phyloP scores from a whole-genome alignment of 2,113 vertebrate species.

The Phaethon lepturus region DNA sequence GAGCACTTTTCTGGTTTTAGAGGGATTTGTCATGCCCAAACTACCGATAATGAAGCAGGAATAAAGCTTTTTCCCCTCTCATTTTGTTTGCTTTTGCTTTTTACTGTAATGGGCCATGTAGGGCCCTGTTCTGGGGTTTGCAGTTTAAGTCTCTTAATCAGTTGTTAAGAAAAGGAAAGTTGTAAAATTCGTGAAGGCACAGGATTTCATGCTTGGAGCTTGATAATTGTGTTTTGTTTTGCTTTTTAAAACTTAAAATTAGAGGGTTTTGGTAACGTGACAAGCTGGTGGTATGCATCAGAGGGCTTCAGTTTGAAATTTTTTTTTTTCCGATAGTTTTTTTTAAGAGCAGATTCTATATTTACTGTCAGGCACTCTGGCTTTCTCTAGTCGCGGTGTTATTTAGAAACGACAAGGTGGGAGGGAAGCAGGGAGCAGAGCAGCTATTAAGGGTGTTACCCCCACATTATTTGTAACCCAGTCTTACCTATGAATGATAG shows the following conservation, averaged over 20 bases:
- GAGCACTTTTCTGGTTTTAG: not conserved
- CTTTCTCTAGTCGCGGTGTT: not conserved
- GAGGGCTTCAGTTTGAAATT: not conserved
- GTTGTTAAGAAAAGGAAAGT: not conserved
- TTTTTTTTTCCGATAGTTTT: not conserved
- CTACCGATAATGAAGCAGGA: not conserved
- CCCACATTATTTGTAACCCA: not conserved
- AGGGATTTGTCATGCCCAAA: not conserved
- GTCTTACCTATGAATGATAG: not conserved
- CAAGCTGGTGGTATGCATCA: not conserved
- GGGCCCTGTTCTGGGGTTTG: not conserved
- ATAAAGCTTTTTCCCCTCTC: not conserved
- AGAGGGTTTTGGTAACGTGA: not conserved
- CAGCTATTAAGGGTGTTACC: not conserved
- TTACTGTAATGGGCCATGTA: not conserved
- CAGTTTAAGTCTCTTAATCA: not conserved
- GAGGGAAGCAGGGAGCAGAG: not conserved
- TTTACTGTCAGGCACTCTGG: not conserved
- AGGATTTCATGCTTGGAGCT: not conserved
- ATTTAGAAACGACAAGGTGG: not conserved
- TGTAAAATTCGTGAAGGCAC: not conserved
- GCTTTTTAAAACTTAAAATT: not conserved
- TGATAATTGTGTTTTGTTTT: not conserved
- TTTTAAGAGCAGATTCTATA: not conserved
- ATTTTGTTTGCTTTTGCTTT: not conserved